phyloP scores from a whole-genome alignment of 2,888 invertebrate species.

The Acrobasis suavella region DNA sequence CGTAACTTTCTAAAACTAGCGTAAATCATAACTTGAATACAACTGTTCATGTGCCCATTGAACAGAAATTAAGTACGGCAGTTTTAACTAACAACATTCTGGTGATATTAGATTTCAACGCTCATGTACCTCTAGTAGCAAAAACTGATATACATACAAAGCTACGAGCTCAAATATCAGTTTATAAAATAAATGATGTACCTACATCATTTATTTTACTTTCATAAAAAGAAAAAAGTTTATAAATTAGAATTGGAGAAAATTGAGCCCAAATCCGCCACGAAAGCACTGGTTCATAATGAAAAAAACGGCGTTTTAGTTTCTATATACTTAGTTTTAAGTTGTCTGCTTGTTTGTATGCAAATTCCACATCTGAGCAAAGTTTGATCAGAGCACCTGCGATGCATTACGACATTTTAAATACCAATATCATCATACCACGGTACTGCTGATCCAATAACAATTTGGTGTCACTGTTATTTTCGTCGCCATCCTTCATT shows the following conservation, averaged over 20 bases:
- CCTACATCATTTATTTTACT: too few species aligned
- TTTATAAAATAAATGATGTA: neutral
- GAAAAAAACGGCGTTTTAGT: neutral
- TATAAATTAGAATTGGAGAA: too few species aligned
- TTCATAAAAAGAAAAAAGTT: too few species aligned
- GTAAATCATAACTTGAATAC: too few species aligned
- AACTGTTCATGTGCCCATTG: too few species aligned
- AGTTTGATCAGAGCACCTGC: neutral
- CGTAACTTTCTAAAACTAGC: too few species aligned
- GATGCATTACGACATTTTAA: neutral
- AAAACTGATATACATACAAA: neutral
- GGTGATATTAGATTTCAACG: conserved; percentile 25
- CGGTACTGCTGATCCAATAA: neutral
- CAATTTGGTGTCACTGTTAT: neutral
- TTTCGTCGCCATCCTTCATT: too few species aligned
- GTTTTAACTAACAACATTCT: conserved; percentile 28
- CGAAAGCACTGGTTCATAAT: neutral
- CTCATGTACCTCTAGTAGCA: neutral
- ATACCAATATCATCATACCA: neutral
- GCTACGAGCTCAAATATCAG: neutral
- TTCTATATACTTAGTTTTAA: neutral
- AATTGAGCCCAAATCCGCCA: too few species aligned
- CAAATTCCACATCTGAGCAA: conserved; percentile 27
- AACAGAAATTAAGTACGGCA: too few species aligned
- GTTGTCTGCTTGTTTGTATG: conserved; percentile 25